Evolutionary conservation across 2,888 invertebrate species (phyloP), one percentile per base, ranked within the genome.

Genomic region (Pyrocoelia pectoralis): DNA sequence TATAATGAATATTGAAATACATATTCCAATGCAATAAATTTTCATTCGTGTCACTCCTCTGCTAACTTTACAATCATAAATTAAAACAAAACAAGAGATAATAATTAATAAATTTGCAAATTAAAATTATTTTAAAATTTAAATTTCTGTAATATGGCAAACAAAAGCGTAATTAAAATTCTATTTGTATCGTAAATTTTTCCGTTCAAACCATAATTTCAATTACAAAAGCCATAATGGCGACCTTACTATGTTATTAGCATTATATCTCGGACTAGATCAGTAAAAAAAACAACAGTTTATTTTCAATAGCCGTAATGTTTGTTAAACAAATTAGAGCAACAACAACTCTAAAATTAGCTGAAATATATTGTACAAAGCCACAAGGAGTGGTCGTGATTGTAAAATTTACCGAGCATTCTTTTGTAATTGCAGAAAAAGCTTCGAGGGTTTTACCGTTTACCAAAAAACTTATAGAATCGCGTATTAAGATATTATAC

Each of bases 301-400:
- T 17, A 9, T 46, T 46, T 46, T n/a, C 46, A 46, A 46, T 43
- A 24, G 24, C 24, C 24, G 24, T 6, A 43, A 43, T 9, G 17
- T 46, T 46, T 46, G 46, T 46, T 46, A 46, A 46, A 46, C 17
- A 46, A 46, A 46, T 46, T 46, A 46, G 15, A 46, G 46, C 17
- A 46, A 46, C 41, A 41, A 41, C 15, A 10, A 46, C 46, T 46
- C 46, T 46, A 46, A 46, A 46, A 46, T 46, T 46, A 46, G 10
- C 18, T 46, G 18, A 46, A 46, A 46, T 46, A 18, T 17, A 18
- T 46, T n/a, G 46, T 46, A 33, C 17, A 46, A 17, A 10, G 18
- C 17, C n/a, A 17, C n/a, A 46, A n/a, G 46, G 46, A 46, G 46
- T 46, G 46, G 46, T 46, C 46, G 46, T 46, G 46, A 46, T 46